Conservation (phyloP, 2,113 vertebrate genomes). For the Crotalus tigris region DNA sequence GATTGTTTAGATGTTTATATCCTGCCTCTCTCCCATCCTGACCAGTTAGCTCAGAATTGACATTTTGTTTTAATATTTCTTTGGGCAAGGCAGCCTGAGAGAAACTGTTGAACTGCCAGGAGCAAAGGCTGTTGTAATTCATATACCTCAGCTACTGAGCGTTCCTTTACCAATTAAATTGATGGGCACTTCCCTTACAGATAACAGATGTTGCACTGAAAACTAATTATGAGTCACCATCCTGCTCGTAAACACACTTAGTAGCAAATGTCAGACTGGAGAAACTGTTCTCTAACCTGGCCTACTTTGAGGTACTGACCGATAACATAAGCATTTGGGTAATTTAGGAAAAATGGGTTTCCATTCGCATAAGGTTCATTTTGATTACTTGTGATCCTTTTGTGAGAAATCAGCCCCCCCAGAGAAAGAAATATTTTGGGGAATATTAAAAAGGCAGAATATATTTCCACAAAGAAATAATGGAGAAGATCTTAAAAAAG, state of each 20-base stretch:
- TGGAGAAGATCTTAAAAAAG: no score
- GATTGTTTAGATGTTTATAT: not conserved
- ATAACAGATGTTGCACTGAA: not conserved
- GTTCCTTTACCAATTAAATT: not conserved
- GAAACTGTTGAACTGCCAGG: not conserved
- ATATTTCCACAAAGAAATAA: no score
- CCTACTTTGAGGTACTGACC: not conserved
- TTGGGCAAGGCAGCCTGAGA: not conserved
- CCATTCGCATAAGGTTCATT: not conserved
- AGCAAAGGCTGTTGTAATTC: not conserved
- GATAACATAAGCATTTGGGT: not conserved
- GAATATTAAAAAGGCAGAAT: no score
- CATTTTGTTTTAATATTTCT: not conserved
- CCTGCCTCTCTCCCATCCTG: not conserved
- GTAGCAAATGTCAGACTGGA: not conserved
- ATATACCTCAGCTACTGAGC: not conserved
- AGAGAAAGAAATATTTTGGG: no score
- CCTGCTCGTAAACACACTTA: not conserved
- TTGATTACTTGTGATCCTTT: not conserved
- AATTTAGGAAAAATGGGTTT: not conserved
- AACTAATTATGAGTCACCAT: not conserved
- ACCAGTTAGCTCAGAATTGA: not conserved
- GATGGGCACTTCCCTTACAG: not conserved
- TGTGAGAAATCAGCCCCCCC: no score
- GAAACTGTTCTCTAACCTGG: not conserved